Evolutionary conservation across 2,888 invertebrate genomes (phyloP).

Genomic region (Cotesia congregata): DNA sequence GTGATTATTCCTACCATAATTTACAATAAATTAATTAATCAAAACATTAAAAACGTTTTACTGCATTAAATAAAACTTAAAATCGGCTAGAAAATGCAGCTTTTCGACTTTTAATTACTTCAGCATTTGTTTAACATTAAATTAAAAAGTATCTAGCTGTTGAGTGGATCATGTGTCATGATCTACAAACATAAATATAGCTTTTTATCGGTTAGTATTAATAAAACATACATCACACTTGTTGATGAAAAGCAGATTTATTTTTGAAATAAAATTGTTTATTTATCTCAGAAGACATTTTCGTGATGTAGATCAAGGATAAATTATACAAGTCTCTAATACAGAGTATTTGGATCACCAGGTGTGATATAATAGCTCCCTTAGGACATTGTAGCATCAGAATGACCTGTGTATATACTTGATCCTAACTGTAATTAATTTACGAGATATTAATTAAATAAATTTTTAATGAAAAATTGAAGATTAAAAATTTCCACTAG

Average conservation of each 20-base stretch:
- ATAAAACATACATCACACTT: not conserved
- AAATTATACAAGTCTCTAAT: not conserved
- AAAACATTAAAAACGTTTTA: too few relatives aligned
- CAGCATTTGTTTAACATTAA: too few relatives aligned
- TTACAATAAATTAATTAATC: too few relatives aligned
- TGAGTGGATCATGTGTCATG: too few relatives aligned
- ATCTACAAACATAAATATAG: too few relatives aligned
- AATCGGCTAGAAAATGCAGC: too few relatives aligned
- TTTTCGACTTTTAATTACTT: too few relatives aligned
- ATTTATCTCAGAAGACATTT: not conserved
- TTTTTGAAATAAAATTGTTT: not conserved
- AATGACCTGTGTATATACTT: not conserved
- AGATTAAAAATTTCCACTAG: not conserved
- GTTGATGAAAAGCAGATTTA: not conserved
- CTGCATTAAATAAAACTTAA: too few relatives aligned
- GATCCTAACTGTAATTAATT: not conserved
- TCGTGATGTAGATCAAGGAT: slow-evolving; percentile 2
- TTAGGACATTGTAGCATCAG: not conserved
- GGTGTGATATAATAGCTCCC: slow-evolving; percentile 8
- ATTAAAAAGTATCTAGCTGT: too few relatives aligned
- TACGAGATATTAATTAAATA: not conserved
- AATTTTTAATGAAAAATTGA: not conserved
- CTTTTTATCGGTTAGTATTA: not conserved
- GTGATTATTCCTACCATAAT: too few relatives aligned
- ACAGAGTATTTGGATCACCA: not conserved